A percentile compares a stretch with the other conserved stretches of the same genome.
phyloP scores from a whole-genome alignment of 2,888 invertebrate genomes.

The Pogonocherus hispidulus region DNA sequence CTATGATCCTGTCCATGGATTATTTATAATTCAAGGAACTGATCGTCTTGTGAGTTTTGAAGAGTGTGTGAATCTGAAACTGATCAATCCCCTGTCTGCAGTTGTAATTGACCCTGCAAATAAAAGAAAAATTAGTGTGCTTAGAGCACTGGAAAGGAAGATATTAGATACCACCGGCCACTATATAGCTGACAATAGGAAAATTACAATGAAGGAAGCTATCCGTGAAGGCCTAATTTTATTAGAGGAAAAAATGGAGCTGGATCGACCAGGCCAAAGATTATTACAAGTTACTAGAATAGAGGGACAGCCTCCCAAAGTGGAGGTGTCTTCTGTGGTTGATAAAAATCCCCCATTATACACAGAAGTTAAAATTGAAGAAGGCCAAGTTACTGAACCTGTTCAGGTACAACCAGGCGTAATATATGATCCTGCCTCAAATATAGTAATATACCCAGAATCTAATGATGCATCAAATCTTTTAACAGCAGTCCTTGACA shows the following conservation, averaged over 20 bases:
- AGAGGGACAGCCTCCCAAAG: conserved; percentile 79
- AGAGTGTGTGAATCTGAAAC: conserved; percentile 87
- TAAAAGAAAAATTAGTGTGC: conserved; percentile 77
- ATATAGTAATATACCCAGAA: conserved; percentile 80
- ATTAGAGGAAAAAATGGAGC: conserved; percentile 71
- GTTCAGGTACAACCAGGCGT: conserved; percentile 80
- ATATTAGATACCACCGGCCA: conserved; percentile 85
- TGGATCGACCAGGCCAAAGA: conserved; percentile 72
- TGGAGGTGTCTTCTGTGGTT: conserved; percentile 76
- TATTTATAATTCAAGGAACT: conserved; percentile 89
- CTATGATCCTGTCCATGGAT: conserved; percentile 86
- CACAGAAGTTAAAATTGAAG: conserved; percentile 69
- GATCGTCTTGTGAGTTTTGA: conserved; percentile 87
- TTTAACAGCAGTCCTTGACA: conserved; percentile 82
- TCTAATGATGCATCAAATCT: conserved; percentile 80
- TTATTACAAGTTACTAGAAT: conserved; percentile 81
- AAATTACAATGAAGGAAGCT: conserved; percentile 81
- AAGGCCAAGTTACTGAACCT: conserved; percentile 73
- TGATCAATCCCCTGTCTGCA: conserved; percentile 88
- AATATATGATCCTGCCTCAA: conserved; percentile 84
- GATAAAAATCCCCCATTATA: conserved; percentile 70
- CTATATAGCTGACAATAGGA: conserved; percentile 74
- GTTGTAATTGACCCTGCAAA: conserved; percentile 84
- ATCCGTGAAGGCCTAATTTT: conserved; percentile 77
- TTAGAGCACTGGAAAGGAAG: conserved; percentile 82